A percentile compares a stretch with the other conserved stretches of the same genome.
These are phyloP conservation scores for Drosophila suzukii DNA, from an alignment of 1,140 invertebrate species.

Conservation along the genomic window DNA sequence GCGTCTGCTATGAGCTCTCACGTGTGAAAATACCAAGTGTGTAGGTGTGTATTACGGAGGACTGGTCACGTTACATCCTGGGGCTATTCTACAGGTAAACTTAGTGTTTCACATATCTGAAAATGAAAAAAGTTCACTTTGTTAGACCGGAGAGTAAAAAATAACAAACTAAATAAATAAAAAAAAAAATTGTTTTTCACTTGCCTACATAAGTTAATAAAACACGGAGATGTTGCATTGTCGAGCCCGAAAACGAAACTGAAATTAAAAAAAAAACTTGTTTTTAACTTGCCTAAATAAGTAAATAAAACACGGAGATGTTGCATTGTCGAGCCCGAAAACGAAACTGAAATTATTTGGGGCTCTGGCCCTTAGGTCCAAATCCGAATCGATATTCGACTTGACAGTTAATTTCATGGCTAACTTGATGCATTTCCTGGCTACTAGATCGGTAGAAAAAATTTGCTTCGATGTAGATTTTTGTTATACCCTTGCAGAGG, in stretches of 20 bases:
- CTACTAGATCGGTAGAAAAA: not conserved
- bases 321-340: not conserved
- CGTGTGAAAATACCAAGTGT: too few relatives aligned
- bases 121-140: too few relatives aligned
- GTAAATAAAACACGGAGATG: not conserved
- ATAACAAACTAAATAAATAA: too few relatives aligned
- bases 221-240: not conserved
- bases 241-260: too few relatives aligned
- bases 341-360: not conserved
- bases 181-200: not conserved
- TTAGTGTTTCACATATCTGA: too few relatives aligned
- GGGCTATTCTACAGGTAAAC: not conserved
- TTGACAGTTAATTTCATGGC: not conserved
- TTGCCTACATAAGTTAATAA: not conserved
- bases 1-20: too few relatives aligned
- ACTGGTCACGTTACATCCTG: not conserved
- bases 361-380: not conserved
- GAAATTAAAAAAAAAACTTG: not conserved
- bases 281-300: not conserved
- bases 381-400: not conserved
- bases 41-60: not conserved
- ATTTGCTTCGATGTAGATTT: too few relatives aligned
- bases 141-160: too few relatives aligned
- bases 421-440: not conserved
- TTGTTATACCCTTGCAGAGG: too few relatives aligned